Evolutionary conservation across 2,888 invertebrate genomes (phyloP).

Genomic region (Volucella zonaria): DNA sequence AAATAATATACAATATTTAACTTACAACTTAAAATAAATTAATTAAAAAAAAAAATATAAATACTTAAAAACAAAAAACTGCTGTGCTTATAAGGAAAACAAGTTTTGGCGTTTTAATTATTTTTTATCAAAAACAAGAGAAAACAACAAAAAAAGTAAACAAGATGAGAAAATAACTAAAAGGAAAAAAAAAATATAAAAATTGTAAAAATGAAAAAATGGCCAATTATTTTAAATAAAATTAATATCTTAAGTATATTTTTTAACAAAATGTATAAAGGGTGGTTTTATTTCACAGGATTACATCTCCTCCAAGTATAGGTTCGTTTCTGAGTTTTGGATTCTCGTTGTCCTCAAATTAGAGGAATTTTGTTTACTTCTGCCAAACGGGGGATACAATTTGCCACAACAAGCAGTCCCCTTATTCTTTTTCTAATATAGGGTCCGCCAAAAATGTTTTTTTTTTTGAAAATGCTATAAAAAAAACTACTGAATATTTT

Average conservation of each 20-base stretch:
- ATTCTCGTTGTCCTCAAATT: too few relatives aligned
- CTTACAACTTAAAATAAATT: slow-evolving; percentile 42
- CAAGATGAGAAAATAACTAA: slow-evolving; percentile 7
- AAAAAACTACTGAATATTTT: too few relatives aligned
- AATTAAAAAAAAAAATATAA: slow-evolving; percentile 55
- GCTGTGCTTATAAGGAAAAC: slow-evolving; percentile 71
- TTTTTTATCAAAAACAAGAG: slow-evolving; percentile 62
- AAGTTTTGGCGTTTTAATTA: slow-evolving; percentile 73
- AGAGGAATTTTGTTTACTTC: too few relatives aligned
- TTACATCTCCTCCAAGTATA: too few relatives aligned
- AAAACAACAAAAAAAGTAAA: slow-evolving; percentile 13
- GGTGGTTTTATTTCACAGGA: slow-evolving; percentile 12
- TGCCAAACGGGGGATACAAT: too few relatives aligned
- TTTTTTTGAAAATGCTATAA: too few relatives aligned
- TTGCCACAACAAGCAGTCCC: too few relatives aligned
- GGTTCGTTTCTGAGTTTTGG: too few relatives aligned
- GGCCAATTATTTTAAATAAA: slow-evolving; percentile 74
- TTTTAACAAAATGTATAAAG: slow-evolving; percentile 70
- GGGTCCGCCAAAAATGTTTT: too few relatives aligned
- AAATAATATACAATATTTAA: slow-evolving; percentile 31
- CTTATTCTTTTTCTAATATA: too few relatives aligned
- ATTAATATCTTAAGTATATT: slow-evolving; percentile 73
- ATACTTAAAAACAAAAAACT: slow-evolving; percentile 50
- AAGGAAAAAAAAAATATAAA: slow-evolving; percentile 57
- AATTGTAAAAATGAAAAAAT: slow-evolving; percentile 62